These are phyloP conservation scores for Oncorhynchus nerka DNA, from an alignment of 2,113 vertebrate species.

Conservation along the genomic window DNA sequence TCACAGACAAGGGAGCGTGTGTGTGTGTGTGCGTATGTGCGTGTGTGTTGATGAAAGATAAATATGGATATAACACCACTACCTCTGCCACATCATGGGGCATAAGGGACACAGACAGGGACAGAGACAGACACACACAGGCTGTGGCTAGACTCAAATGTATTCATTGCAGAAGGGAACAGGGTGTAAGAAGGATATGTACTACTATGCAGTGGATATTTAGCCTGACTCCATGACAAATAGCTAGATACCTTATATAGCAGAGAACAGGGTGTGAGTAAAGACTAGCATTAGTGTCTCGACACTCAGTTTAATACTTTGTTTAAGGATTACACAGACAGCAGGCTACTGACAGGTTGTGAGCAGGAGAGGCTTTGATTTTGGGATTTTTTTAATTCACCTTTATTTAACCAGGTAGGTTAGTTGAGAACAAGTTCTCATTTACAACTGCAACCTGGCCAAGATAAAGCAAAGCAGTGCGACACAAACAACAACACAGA, in stretches of 20 bases:
- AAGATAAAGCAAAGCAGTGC: no score
- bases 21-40: not conserved
- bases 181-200: no score
- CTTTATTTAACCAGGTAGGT: no score
- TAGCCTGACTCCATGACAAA: no score
- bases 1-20: conserved; percentile 18
- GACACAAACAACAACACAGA: no score
- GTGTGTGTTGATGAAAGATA: conserved; percentile 18
- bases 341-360: not conserved
- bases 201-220: no score
- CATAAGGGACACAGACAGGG: not conserved
- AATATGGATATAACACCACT: no score
- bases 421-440: no score
- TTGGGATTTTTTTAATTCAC: no score
- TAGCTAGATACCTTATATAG: not conserved
- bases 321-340: not conserved
- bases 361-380: not conserved
- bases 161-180: no score
- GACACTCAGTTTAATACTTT: not conserved
- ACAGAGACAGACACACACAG: not conserved
- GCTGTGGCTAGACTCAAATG: no score
- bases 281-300: conserved; percentile 2
- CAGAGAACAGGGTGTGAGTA: not conserved
- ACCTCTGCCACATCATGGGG: not conserved
- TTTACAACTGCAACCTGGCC: no score